phyloP scores from a whole-genome alignment of 37 sponge, comb jelly and placozoan genomes.

The Tethya wilhelma region DNA sequence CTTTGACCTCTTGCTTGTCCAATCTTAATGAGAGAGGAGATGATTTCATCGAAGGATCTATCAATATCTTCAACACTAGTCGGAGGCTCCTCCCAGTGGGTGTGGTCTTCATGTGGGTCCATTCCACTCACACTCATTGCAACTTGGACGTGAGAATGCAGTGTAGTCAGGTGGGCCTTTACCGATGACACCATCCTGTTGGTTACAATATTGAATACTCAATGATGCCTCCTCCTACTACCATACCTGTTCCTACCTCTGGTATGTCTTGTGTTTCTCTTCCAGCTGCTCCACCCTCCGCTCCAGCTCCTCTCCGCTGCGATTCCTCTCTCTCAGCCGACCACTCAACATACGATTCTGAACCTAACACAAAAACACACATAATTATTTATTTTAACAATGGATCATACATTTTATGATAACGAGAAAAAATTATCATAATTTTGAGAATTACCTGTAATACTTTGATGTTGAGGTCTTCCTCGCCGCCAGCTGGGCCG shows the following conservation, averaged over 20 bases:
- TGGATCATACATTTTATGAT: neutral
- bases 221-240: too few relatives aligned
- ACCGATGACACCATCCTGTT: too few relatives aligned
- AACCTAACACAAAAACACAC: constrained; percentile 23
- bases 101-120: too few relatives aligned
- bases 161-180: too few relatives aligned
- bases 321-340: constrained; percentile 64
- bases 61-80: too few relatives aligned
- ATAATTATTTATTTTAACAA: neutral
- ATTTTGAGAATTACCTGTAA: constrained; percentile 27
- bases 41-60: too few relatives aligned
- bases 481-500: constrained; percentile 61
- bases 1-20: too few relatives aligned
- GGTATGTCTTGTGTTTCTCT: constrained; percentile 2
- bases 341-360: constrained; percentile 69
- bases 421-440: neutral
- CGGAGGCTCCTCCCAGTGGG: too few relatives aligned
- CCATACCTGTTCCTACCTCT: constrained; percentile 1
- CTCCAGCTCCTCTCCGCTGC: constrained; percentile 16
- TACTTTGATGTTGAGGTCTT: constrained; percentile 75
- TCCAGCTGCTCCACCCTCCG: constrained; percentile 25
- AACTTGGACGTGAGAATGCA: too few relatives aligned
- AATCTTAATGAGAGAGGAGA: too few relatives aligned
- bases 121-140: too few relatives aligned
- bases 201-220: too few relatives aligned